Evolutionary conservation across 2,113 vertebrate species (phyloP).

Genomic region (Ursus arctos): DNA sequence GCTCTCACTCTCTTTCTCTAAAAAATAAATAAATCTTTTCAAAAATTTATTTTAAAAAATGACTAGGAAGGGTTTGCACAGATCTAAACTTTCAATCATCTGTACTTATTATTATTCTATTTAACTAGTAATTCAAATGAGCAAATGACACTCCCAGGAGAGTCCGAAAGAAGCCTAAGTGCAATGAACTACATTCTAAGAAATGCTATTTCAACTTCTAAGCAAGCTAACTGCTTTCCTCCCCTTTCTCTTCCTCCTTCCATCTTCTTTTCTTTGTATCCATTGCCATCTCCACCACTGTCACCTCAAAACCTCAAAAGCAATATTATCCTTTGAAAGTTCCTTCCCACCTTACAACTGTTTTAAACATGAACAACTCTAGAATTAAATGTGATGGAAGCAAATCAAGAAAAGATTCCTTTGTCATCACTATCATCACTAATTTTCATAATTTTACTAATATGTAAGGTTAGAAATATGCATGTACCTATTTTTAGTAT

Average conservation of each 20-base stretch:
- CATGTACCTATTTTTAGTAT: background rate
- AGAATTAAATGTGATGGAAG: background rate
- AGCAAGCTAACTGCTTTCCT: rapidly evolving
- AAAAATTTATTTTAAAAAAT: background rate
- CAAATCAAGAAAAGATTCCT: background rate
- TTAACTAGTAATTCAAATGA: background rate
- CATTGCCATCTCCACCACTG: background rate
- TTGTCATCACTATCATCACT: background rate
- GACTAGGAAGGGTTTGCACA: background rate
- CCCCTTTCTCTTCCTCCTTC: background rate
- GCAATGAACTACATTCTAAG: background rate
- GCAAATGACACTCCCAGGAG: background rate
- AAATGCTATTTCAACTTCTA: background rate
- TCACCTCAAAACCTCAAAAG: background rate
- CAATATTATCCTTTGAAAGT: background rate
- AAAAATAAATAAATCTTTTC: too few relatives aligned
- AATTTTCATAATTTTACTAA: conserved; percentile 1
- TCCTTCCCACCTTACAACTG: background rate
- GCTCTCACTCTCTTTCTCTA: background rate
- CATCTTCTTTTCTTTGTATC: background rate
- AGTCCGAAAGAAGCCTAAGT: background rate
- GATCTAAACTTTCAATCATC: background rate
- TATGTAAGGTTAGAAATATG: background rate
- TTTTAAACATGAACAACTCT: background rate
- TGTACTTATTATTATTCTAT: background rate